A percentile compares a stretch with the other conserved stretches of the same genome.
These are phyloP conservation scores for Carduelis carduelis DNA, from an alignment of 2,797 vertebrate genomes.

Conservation along the genomic window DNA sequence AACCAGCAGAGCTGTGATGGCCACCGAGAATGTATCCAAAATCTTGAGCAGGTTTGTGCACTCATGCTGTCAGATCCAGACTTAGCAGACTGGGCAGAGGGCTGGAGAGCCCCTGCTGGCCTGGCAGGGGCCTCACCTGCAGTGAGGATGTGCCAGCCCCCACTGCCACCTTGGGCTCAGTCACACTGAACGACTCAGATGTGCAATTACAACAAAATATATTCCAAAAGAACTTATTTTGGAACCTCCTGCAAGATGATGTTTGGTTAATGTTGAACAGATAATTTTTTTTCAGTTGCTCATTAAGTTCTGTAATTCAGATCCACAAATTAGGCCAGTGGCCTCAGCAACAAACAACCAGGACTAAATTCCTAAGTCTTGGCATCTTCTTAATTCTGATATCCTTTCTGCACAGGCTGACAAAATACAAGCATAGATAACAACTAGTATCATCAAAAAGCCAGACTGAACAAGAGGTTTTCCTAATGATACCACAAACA, in stretches of 20 bases:
- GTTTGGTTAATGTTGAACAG: neutral
- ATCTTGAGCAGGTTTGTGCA: neutral
- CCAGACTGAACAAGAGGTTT: neutral
- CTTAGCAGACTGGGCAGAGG: neutral
- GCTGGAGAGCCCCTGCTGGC: neutral
- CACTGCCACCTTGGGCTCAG: neutral
- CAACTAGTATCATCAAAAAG: neutral
- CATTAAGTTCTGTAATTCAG: neutral
- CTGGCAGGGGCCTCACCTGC: neutral
- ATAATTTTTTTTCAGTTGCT: neutral
- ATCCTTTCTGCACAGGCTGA: neutral
- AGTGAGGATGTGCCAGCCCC: neutral
- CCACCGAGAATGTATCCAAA: neutral
- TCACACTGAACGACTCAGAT: accelerated
- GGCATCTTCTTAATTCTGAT: neutral
- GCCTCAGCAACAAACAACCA: neutral
- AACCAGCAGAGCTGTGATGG: neutral
- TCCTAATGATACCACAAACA: neutral
- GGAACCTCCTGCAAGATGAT: neutral
- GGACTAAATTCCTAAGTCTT: neutral
- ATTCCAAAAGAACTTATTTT: neutral
- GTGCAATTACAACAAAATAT: neutral
- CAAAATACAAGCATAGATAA: neutral
- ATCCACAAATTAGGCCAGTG: neutral
- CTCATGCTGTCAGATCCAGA: neutral